These are phyloP conservation scores for Goniozus legneri DNA, from an alignment of 1,140 invertebrate genomes.

Conservation along the genomic window DNA sequence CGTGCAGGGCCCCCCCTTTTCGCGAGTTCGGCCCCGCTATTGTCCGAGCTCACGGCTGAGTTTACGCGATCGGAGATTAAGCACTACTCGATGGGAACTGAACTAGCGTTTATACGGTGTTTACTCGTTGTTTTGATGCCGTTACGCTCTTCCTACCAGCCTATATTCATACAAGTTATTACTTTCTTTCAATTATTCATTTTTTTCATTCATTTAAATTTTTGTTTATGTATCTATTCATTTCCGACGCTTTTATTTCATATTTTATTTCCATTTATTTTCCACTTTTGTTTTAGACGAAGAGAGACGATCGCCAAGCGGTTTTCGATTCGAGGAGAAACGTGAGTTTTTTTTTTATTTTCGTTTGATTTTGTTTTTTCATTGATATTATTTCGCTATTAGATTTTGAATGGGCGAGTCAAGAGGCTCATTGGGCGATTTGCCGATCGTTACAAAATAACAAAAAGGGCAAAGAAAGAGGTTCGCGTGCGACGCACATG, in stretches of 20 bases:
- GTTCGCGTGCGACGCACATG: conserved; percentile 35
- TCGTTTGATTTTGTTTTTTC: conserved; percentile 13
- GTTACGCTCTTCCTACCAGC: no score
- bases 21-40: no score
- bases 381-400: conserved; percentile 8
- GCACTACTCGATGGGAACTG: conserved; percentile 49
- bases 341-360: conserved; percentile 41
- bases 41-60: conserved; percentile 4
- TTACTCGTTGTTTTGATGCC: no score
- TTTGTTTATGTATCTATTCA: conserved; percentile 27
- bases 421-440: conserved; percentile 16
- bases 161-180: no score
- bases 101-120: conserved; percentile 29
- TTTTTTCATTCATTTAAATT: conserved; percentile 17
- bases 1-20: no score
- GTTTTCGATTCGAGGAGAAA: conserved; percentile 39
- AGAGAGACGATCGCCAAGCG: conserved; percentile 31
- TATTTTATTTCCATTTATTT: no score
- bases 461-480: no score
- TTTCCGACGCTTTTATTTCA: no score
- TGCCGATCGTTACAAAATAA: background rate
- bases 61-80: conserved; percentile 45
- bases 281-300: conserved; percentile 48
- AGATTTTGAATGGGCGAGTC: background rate
- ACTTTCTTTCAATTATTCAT: no score